These are phyloP conservation scores for Tetanocera ferruginea DNA, from an alignment of 2,888 invertebrate species.

Conservation along the genomic window DNA sequence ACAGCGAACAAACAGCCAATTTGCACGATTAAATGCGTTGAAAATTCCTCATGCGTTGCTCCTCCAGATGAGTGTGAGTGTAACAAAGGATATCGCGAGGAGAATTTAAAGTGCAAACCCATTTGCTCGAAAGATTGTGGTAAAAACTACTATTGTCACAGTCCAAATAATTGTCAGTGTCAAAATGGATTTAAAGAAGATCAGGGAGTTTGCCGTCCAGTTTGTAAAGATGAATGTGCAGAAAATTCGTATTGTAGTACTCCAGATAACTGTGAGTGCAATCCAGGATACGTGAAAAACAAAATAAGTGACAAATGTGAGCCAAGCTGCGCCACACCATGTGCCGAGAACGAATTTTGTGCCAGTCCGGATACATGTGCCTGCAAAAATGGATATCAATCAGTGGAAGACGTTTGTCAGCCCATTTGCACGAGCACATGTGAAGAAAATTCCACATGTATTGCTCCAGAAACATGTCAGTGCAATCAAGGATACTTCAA, in stretches of 20 bases:
- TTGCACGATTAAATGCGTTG: not conserved
- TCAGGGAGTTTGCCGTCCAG: not conserved
- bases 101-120: not conserved
- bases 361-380: no score
- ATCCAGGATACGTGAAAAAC: no score
- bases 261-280: not conserved
- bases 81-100: not conserved
- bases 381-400: no score
- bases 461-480: no score
- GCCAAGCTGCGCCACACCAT: no score
- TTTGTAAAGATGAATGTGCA: not conserved
- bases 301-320: no score
- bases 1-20: not conserved
- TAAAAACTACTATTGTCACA: not conserved
- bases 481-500: no score
- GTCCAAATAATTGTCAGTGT: not conserved
- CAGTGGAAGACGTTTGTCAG: no score
- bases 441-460: no score
- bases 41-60: not conserved
- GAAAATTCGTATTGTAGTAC: not conserved
- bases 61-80: not conserved
- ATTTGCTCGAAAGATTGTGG: not conserved
- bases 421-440: no score
- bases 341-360: no score
- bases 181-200: not conserved